These are phyloP conservation scores for Halisarca cf. caerulea DNA, from an alignment of 37 sponge, comb jelly and placozoan genomes.

Conservation along the genomic window DNA sequence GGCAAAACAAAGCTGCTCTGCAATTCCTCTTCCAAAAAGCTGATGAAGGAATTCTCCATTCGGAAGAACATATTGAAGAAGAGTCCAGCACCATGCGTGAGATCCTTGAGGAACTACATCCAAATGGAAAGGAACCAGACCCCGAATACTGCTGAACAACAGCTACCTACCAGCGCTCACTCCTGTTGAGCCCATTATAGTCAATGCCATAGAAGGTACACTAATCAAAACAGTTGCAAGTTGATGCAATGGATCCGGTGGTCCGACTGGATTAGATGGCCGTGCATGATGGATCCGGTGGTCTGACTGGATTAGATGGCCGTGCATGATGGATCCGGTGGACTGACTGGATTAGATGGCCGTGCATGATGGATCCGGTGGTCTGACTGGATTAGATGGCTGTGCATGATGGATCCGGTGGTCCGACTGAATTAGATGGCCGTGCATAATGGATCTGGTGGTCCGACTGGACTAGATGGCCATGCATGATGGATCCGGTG, in stretches of 20 bases:
- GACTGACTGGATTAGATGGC: constrained; percentile 15
- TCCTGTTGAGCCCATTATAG: constrained; percentile 1
- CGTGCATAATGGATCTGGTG: constrained; percentile 12
- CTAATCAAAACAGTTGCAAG: not conserved
- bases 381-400: constrained; percentile 17
- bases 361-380: constrained; percentile 5
- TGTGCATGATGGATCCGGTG: constrained; percentile 5
- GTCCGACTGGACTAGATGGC: constrained; percentile 24
- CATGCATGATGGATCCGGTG: constrained; percentile 5
- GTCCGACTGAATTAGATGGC: constrained; percentile 17
- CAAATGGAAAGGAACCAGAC: not conserved
- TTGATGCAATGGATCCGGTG: not conserved
- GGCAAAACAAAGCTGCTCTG: constrained; percentile 12
- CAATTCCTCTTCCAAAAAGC: constrained; percentile 7
- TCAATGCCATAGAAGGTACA: not conserved
- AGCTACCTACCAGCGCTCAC: not conserved
- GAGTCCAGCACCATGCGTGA: not conserved
- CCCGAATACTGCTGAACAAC: not conserved
- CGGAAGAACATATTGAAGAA: not conserved
- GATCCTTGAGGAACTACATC: not conserved
- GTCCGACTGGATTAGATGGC: constrained; percentile 17
- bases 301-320: constrained; percentile 17
- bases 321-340: constrained; percentile 5
- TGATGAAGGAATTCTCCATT: not conserved
- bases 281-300: constrained; percentile 3